phyloP scores from a whole-genome alignment of 2,888 invertebrate genomes.

The Ormia ochracea region DNA sequence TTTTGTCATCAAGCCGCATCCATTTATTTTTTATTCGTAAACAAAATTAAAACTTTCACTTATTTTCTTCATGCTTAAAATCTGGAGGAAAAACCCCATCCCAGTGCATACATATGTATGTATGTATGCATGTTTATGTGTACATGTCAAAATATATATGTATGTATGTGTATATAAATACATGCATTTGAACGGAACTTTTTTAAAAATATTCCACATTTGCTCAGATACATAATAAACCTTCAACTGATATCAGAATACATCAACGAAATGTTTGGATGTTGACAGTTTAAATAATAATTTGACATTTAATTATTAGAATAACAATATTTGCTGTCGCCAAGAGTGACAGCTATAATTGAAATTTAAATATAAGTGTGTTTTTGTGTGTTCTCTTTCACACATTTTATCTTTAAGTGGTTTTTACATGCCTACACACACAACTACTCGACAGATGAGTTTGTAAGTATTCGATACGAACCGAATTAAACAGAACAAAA shows the following conservation, averaged over 20 bases:
- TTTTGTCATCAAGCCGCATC: neutral
- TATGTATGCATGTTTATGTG: too few species aligned
- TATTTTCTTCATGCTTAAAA: neutral
- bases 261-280: conserved; percentile 13
- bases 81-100: neutral
- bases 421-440: neutral
- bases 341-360: conserved; percentile 72
- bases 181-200: neutral
- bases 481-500: too few species aligned
- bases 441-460: too few species aligned
- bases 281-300: conserved; percentile 65
- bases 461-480: too few species aligned
- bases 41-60: neutral
- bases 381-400: neutral
- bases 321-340: conserved; percentile 72
- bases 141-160: too few species aligned
- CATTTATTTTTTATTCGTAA: neutral
- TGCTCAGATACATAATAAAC: neutral
- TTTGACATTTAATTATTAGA: conserved; percentile 75
- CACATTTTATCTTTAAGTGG: conserved; percentile 4
- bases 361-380: conserved; percentile 65
- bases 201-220: neutral
- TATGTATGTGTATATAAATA: too few species aligned
- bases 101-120: too few species aligned
- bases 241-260: neutral